Base-by-base conservation (phyloP, 2,113 vertebrate species). In the Phylloscopus trochiloides region DNA sequence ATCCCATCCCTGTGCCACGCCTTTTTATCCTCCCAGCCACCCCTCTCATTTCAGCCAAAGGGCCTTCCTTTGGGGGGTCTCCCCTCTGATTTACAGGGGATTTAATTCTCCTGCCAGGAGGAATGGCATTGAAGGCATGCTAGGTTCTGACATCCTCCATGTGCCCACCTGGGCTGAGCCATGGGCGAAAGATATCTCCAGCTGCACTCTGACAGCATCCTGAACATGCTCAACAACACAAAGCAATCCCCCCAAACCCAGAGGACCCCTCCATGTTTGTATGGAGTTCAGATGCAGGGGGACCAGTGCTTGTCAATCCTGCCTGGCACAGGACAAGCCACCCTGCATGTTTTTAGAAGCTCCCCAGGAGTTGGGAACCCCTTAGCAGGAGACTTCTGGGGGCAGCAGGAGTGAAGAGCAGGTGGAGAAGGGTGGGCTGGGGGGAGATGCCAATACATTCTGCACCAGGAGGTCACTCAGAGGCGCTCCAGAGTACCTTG, bases 351-450 rank as follows among this genome's bases (percentile, higher is more conserved):
- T 70, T 68, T 32, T 0, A 3, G 34, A 58, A 74, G 55, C 58
- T 72, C 32, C 40, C 40, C 21, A 40, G 29, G 15, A 45, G 34
- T 2, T 47, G 22, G 26, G 13, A 34, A 17, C 8, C 7, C 19
- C 14, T 74, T 28, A 52, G 48, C 36, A 29, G 22, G 24, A 32
- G 38, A 24, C 25, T 9, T 81, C 24, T 21, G n/a, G 50, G 62
- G 26, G 19, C 78, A 77, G 48, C 0, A 0, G 43, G 45, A 84
- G n/a, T 0, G 0, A 63, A 50, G 17, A 55, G 18, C 10, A 72
- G 62, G 62, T 61, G 72, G 57, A 34, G 34, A 34, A 75, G 18
- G 10, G 36, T 3, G 1, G 85, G 43, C 15, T 34, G 61, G 24
- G 42, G 42, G n/a, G 42, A 65, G 36, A 28, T 2, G 14, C 61